Conservation (phyloP, 2,113 vertebrate genomes). For the Tenrec ecaudatus region DNA sequence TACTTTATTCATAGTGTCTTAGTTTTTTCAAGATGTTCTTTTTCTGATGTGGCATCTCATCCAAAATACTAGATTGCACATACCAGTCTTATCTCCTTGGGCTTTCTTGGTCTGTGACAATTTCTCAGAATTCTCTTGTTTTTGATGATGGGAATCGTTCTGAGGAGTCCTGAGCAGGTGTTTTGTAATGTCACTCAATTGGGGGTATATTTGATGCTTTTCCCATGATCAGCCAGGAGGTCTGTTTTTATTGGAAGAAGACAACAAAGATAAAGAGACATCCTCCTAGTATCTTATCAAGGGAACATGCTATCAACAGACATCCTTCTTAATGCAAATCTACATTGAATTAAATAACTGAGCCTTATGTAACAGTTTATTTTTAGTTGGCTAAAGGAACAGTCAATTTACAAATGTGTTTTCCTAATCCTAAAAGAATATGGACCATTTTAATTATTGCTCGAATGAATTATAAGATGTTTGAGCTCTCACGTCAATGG, state of each 20-base stretch:
- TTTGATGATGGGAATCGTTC: constrained; percentile 9
- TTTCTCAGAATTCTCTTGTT: not conserved
- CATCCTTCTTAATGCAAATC: not conserved
- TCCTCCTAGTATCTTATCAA: not conserved
- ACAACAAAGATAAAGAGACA: not conserved
- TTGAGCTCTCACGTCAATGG: not conserved
- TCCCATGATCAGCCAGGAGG: not conserved
- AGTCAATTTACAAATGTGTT: not conserved
- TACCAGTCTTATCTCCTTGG: not conserved
- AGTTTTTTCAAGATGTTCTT: not conserved
- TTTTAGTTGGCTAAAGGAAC: constrained; percentile 30
- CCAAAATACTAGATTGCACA: not conserved
- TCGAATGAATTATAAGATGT: not conserved
- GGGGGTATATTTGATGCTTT: not conserved
- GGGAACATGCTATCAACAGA: not conserved
- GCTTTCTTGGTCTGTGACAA: not conserved
- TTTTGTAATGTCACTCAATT: not conserved
- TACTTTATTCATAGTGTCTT: not conserved
- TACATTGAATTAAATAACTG: not conserved
- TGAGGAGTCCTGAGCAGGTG: not conserved
- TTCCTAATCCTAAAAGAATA: not conserved
- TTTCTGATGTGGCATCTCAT: not conserved
- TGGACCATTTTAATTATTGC: not conserved
- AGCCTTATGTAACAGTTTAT: not conserved
- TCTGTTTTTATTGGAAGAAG: not conserved